Evolutionary conservation across 2,797 vertebrate species (phyloP).

Genomic region (Tragelaphus eurycerus): DNA sequence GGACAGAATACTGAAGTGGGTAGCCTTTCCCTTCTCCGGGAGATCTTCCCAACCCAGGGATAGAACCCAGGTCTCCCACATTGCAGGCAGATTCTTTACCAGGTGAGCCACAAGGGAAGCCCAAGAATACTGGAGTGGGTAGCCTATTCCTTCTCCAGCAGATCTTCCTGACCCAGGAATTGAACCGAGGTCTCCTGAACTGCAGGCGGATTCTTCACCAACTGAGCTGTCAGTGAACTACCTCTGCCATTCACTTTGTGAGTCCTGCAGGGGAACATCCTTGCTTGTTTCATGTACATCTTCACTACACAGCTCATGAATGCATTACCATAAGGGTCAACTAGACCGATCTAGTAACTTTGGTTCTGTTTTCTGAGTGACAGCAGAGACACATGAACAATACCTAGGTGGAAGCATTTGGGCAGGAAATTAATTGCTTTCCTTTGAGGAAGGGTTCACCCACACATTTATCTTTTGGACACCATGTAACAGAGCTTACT

Average conservation of each 20-base stretch:
- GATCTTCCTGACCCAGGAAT: background rate
- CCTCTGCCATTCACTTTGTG: background rate
- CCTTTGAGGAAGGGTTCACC: background rate
- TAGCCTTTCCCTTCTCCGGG: background rate
- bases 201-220: background rate
- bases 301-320: background rate
- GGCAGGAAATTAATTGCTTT: background rate
- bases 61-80: background rate
- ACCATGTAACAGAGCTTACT: background rate
- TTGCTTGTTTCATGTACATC: background rate
- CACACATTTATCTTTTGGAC: background rate
- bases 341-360: no score
- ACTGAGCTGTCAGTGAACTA: background rate
- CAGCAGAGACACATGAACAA: rapidly evolving
- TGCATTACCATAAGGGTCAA: background rate
- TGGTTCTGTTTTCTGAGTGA: background rate
- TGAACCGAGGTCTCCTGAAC: rapidly evolving
- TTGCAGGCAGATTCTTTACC: background rate
- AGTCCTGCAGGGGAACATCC: background rate
- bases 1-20: background rate
- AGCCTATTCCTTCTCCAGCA: background rate
- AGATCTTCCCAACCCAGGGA: background rate
- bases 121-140: background rate
- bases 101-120: background rate
- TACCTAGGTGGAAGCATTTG: background rate